Base-by-base conservation (phyloP, 2,113 vertebrate species). In the Alaudala cheleensis region DNA sequence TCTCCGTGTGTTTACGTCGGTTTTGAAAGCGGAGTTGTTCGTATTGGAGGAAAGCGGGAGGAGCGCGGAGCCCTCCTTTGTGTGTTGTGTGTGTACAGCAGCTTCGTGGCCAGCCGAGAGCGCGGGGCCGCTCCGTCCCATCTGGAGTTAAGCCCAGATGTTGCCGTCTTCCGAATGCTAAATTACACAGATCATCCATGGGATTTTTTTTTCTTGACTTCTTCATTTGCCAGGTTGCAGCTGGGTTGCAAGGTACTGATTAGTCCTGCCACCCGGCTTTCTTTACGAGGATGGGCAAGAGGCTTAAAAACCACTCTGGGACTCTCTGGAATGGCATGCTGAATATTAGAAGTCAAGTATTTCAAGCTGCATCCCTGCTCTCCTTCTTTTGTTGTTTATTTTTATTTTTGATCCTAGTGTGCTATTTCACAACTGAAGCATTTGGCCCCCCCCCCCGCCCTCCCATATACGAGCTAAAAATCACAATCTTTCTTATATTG, bases 81-180 rank as follows among this genome's bases (percentile, higher is more conserved):
- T 81, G 70, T 62, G 60, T 70, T 20, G 10, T 18, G 33, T 25
- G 51, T 9, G 29, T 23, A 50, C n/a, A 40, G 81, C 81, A 14
- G 67, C 64, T 49, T 74, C 12, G 26, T 11, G 39, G 74, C 34
- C 22, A 91, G 87, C 86, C 25, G 18, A 39, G 44, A 56, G 54
- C 71, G 62, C 42, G 47, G 47, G 37, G 69, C 54, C 31, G 49
- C 90, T 76, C 77, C 77, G 81, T 90, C 96, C 97, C 34, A 37
- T 44, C 92, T 91, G 97, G 95, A 97, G 95, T 67, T 66, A n/a
- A 51, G 83, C 97, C 98, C 97, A 94, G 96, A 76, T 93, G 90
- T 80, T 93, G 93, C 83, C 65, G 66, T 81, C 86, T 94, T 81
- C 91, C 67, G 81, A 92, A 80, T 70, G 90, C 81, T 91, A 88